These are phyloP conservation scores for Scolopax mira DNA, from an alignment of 2,113 vertebrate species.

Conservation along the genomic window DNA sequence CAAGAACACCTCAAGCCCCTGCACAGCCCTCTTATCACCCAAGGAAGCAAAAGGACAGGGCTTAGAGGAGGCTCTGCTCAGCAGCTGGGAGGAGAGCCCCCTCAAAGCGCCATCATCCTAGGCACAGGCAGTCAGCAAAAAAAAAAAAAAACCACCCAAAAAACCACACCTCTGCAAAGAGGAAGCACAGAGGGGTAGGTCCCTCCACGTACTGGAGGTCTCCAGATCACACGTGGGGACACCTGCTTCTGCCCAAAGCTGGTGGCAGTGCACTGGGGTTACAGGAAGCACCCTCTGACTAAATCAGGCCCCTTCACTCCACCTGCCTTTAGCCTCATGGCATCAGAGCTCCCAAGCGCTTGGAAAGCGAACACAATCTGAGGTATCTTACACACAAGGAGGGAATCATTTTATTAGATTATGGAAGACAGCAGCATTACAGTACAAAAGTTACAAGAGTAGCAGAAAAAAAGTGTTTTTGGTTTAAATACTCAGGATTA, in stretches of 20 bases:
- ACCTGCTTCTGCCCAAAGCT: too few relatives aligned
- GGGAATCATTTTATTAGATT: slow-evolving; percentile 71
- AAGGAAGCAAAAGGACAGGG: neutral
- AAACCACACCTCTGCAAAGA: too few relatives aligned
- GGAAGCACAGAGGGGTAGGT: fast-evolving
- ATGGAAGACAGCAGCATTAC: slow-evolving; percentile 71
- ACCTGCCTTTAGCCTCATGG: neutral
- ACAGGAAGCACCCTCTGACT: too few relatives aligned
- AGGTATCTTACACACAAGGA: slow-evolving; percentile 55
- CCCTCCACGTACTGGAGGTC: neutral
- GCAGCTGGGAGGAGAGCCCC: neutral
- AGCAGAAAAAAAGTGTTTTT: slow-evolving; percentile 66
- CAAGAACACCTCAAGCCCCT: neutral
- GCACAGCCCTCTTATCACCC: neutral
- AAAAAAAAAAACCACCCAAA: too few relatives aligned
- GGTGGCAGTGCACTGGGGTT: too few relatives aligned
- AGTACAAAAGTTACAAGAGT: slow-evolving; percentile 69
- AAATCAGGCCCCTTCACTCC: neutral
- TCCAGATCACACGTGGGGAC: fast-evolving
- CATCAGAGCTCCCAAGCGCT: neutral
- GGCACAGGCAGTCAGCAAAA: too few relatives aligned
- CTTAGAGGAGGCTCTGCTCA: neutral
- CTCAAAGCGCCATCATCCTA: too few relatives aligned
- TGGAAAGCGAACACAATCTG: neutral
- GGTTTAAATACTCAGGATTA: slow-evolving; percentile 69